phyloP scores from a whole-genome alignment of 2,888 invertebrate genomes.

The Girardia tigrina region DNA sequence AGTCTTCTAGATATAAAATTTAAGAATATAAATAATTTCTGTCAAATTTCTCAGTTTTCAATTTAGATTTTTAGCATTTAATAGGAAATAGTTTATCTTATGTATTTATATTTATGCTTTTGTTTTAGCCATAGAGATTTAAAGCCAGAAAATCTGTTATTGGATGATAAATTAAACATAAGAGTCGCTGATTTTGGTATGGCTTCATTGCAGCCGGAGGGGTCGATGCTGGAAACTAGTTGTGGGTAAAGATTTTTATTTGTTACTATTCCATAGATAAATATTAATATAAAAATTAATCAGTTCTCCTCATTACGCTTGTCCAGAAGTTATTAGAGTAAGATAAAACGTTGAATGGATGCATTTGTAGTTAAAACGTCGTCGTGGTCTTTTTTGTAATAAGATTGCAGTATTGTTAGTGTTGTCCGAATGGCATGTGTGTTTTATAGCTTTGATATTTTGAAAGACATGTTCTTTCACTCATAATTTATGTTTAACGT shows the following conservation, averaged over 20 bases:
- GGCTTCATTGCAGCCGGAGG: slow-evolving; percentile 95
- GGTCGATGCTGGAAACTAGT: slow-evolving; percentile 91
- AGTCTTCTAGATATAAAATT: no score
- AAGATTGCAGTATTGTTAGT: no score
- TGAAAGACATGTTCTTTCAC: no score
- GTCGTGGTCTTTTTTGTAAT: no score
- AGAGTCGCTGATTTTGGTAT: slow-evolving; percentile 99
- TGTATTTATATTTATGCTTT: no score
- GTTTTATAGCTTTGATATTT: no score
- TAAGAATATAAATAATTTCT: no score
- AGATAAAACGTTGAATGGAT: slow-evolving; percentile 44
- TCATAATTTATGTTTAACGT: no score
- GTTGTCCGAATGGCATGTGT: no score
- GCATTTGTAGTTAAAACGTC: background rate
- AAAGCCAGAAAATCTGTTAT: slow-evolving; percentile 79
- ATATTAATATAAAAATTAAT: background rate
- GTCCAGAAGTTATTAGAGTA: slow-evolving; percentile 98
- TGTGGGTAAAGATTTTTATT: slow-evolving; percentile 59
- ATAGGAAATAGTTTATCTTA: no score
- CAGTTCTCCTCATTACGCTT: slow-evolving; percentile 88
- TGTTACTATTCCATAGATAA: background rate
- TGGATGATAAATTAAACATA: slow-evolving; percentile 92
- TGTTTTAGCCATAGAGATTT: slow-evolving; percentile 85
- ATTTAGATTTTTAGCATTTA: no score
- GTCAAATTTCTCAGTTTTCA: no score